Percentiles rank a stretch among this genome's conserved stretches.
Evolutionary conservation across 2,797 vertebrate species (phyloP).

Genomic region (Gadopsis bispinosus): DNA sequence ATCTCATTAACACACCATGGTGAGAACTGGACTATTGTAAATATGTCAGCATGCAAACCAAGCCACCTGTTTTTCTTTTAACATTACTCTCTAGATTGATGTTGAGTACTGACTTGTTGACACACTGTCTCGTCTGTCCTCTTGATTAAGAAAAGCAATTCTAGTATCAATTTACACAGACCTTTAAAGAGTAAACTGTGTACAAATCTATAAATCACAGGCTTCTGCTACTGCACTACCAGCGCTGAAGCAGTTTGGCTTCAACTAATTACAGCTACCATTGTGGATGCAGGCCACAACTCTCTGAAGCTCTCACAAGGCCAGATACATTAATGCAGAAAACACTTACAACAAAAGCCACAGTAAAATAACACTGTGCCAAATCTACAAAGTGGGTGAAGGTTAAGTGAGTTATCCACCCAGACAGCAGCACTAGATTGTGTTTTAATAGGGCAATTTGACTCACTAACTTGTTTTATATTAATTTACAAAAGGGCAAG

Average conservation of each 20-base stretch:
- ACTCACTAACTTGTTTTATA: not conserved
- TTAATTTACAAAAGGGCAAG: not conserved
- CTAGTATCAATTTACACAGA: slow-evolving; percentile 6
- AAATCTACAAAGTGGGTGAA: slow-evolving; percentile 21
- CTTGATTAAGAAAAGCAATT: slow-evolving; percentile 20
- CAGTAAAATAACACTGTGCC: slow-evolving; percentile 27
- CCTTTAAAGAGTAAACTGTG: not conserved
- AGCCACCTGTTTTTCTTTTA: slow-evolving; percentile 12
- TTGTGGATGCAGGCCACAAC: slow-evolving; percentile 59
- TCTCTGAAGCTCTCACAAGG: slow-evolving; percentile 33
- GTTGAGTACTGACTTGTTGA: not conserved
- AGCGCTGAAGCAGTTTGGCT: slow-evolving; percentile 49
- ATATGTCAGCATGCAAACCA: slow-evolving; percentile 19
- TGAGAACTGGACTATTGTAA: slow-evolving; percentile 18
- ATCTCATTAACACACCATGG: slow-evolving; percentile 6
- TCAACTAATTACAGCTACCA: slow-evolving; percentile 50
- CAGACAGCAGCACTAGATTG: not conserved
- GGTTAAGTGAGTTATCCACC: slow-evolving; percentile 20
- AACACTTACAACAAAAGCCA: slow-evolving; percentile 19
- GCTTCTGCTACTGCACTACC: not conserved
- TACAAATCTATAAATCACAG: slow-evolving; percentile 32
- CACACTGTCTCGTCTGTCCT: not conserved
- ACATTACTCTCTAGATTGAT: not conserved
- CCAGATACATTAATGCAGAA: slow-evolving; percentile 59
- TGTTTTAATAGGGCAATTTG: not conserved